Evolutionary conservation across 1,140 invertebrate species (phyloP).

Genomic region (Ooceraea biroi): DNA sequence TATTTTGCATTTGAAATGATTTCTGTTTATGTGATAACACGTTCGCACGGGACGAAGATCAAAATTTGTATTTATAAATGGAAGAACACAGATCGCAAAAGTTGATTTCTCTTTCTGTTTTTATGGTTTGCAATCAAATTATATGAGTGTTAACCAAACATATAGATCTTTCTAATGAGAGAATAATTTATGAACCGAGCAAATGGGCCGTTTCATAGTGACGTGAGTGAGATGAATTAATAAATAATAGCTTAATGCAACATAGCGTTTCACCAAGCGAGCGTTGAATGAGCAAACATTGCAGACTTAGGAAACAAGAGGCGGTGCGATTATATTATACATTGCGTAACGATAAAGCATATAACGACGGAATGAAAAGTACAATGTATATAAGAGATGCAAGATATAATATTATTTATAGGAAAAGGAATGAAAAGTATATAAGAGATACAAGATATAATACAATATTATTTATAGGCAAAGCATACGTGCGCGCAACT

Average conservation of each 20-base stretch:
- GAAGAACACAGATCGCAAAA: neutral
- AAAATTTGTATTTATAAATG: neutral
- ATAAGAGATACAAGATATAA: neutral
- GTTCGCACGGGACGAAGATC: constrained; percentile 25
- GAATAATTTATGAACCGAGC: constrained; percentile 22
- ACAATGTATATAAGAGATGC: neutral
- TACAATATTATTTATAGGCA: neutral
- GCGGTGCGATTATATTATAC: neutral
- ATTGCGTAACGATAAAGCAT: neutral
- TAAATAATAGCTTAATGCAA: constrained; percentile 30
- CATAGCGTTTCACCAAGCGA: neutral
- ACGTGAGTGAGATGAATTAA: constrained; percentile 2
- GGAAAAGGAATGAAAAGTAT: no score
- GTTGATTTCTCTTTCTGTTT: neutral
- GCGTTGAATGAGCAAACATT: constrained; percentile 10
- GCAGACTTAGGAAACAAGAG: neutral
- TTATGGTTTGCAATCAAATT: neutral
- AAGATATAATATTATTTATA: constrained; percentile 1
- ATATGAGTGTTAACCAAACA: no score
- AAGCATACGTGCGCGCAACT: neutral
- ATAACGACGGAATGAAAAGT: constrained; percentile 9
- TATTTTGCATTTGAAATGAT: constrained; percentile 52
- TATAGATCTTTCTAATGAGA: neutral
- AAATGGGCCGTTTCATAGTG: neutral
- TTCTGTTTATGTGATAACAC: constrained; percentile 52